A percentile compares a stretch with the other conserved stretches of the same genome.
phyloP scores from a whole-genome alignment of 2,113 vertebrate species.

The Chitala chitala region DNA sequence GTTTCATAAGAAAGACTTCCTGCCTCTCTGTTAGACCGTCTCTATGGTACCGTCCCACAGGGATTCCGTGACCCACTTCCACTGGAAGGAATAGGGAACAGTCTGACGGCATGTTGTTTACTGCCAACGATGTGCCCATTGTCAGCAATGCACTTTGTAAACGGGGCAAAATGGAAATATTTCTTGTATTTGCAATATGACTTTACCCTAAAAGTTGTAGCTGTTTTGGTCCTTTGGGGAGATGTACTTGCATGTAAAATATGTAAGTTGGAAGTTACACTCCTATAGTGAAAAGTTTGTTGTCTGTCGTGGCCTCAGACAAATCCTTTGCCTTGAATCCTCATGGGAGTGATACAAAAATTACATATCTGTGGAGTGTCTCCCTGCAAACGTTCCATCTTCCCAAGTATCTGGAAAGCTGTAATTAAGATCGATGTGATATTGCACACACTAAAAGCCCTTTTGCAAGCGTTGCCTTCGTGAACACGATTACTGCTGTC shows the following conservation, averaged over 20 bases:
- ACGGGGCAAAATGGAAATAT: not conserved
- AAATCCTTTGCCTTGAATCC: slow-evolving; percentile 18
- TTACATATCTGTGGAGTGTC: slow-evolving; percentile 24
- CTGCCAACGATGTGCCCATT: not conserved
- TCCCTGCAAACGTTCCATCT: slow-evolving; percentile 20
- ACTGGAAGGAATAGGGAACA: not conserved
- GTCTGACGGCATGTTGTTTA: not conserved
- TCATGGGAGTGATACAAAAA: slow-evolving; percentile 21
- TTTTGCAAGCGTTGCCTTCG: slow-evolving; percentile 26
- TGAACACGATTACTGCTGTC: slow-evolving; percentile 39
- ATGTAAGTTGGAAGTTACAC: not conserved
- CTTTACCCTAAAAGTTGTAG: not conserved
- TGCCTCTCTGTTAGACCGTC: slow-evolving; percentile 11
- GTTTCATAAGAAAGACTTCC: slow-evolving; percentile 13
- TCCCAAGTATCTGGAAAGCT: slow-evolving; percentile 21
- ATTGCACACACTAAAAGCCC: slow-evolving; percentile 39
- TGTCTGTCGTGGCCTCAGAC: slow-evolving; percentile 12
- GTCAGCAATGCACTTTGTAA: not conserved
- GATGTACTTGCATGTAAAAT: not conserved
- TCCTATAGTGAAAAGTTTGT: not conserved
- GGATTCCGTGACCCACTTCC: slow-evolving; percentile 33
- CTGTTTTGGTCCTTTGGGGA: not conserved
- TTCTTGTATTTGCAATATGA: not conserved
- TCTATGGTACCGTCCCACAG: slow-evolving; percentile 28
- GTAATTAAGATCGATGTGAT: slow-evolving; percentile 35